Conservation (phyloP, 2,888 invertebrate genomes). For the Camptogramma bilineatum region DNA sequence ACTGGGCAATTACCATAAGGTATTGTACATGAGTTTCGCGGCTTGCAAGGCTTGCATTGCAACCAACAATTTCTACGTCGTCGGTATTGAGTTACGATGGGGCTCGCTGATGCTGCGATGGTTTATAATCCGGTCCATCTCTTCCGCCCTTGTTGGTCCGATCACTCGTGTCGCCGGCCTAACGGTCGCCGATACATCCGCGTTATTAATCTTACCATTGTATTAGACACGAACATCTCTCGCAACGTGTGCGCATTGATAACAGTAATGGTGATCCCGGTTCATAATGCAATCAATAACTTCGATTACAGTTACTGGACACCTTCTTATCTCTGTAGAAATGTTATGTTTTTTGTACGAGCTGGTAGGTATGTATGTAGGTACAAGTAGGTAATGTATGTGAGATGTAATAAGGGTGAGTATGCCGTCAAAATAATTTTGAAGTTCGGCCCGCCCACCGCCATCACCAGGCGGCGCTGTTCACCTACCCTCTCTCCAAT, state of each 20-base stretch:
- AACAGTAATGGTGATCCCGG: slow-evolving; percentile 74
- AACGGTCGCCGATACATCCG: slow-evolving; percentile 78
- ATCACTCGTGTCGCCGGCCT: slow-evolving; percentile 77
- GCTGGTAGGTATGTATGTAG: not conserved
- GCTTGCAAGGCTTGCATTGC: slow-evolving; percentile 59
- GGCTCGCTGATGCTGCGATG: slow-evolving; percentile 79
- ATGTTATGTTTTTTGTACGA: slow-evolving; percentile 41
- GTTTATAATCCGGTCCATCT: slow-evolving; percentile 82
- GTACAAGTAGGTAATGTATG: not conserved
- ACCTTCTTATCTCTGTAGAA: slow-evolving; percentile 59
- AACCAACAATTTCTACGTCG: slow-evolving; percentile 81
- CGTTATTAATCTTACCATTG: slow-evolving; percentile 83
- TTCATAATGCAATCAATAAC: slow-evolving; percentile 75
- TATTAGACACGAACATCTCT: slow-evolving; percentile 76
- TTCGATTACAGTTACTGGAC: slow-evolving; percentile 69
- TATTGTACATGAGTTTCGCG: slow-evolving; percentile 62
- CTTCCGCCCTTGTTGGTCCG: slow-evolving; percentile 82
- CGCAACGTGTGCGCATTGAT: slow-evolving; percentile 78
- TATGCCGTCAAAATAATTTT: slow-evolving; percentile 56
- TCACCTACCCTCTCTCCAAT: slow-evolving; percentile 83
- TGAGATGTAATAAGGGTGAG: slow-evolving; percentile 39
- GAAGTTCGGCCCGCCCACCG: slow-evolving; percentile 69
- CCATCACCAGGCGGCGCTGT: slow-evolving; percentile 69
- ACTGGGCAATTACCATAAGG: slow-evolving; percentile 72
- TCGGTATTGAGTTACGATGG: slow-evolving; percentile 78